Percentiles rank a stretch among this genome's conserved stretches.
phyloP scores from a whole-genome alignment of 2,888 invertebrate genomes.

The Polydrusus tereticollis region DNA sequence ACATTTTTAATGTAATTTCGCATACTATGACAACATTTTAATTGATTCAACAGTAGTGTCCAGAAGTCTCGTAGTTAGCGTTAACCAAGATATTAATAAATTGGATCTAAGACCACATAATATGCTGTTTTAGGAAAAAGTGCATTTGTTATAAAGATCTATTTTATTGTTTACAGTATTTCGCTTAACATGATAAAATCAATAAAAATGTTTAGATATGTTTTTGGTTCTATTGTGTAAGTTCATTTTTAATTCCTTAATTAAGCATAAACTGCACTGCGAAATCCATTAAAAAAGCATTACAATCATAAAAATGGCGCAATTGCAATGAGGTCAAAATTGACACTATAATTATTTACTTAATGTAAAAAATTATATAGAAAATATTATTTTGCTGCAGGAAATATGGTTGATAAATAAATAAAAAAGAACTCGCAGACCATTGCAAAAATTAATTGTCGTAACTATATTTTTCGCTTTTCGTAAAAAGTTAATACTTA shows the following conservation, averaged over 20 bases:
- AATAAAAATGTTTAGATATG: not conserved
- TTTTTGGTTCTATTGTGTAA: not conserved
- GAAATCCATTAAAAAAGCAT: not conserved
- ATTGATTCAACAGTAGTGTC: no score
- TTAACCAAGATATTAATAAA: no score
- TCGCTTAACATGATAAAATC: not conserved
- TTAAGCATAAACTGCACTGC: not conserved
- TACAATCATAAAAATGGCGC: not conserved
- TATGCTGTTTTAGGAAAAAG: no score
- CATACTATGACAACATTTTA: no score
- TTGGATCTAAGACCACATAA: no score
- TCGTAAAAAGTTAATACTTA: no score
- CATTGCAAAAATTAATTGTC: no score
- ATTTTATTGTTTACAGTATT: no score
- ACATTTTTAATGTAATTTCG: no score
- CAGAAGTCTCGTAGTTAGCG: no score
- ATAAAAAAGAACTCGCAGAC: not conserved
- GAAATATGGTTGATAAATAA: not conserved
- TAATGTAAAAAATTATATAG: not conserved
- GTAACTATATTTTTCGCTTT: no score
- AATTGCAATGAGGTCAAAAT: not conserved
- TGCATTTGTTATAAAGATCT: no score
- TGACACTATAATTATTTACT: not conserved
- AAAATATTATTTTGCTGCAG: not conserved
- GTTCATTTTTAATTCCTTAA: not conserved